These are phyloP conservation scores for Orius laevigatus DNA, from an alignment of 1,140 invertebrate genomes.

Conservation along the genomic window DNA sequence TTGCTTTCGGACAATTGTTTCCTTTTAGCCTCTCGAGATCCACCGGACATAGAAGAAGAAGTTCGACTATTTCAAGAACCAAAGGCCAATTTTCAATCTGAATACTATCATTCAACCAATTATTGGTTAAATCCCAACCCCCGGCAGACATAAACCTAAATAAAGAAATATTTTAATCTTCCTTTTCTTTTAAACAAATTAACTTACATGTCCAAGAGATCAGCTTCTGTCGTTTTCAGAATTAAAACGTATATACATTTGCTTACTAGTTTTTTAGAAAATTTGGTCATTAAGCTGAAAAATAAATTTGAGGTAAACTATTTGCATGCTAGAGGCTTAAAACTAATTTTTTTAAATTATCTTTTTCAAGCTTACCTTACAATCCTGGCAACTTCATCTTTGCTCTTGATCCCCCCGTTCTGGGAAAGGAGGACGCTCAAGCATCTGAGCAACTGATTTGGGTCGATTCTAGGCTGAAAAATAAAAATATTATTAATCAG, in stretches of 20 bases:
- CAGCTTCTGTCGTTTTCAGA: conserved; percentile 68
- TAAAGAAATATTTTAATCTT: conserved; percentile 5
- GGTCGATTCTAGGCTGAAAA: conserved; percentile 76
- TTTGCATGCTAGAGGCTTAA: too few species aligned
- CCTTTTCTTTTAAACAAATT: conserved; percentile 4
- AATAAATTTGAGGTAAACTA: conserved; percentile 21
- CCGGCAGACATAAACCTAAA: conserved; percentile 69
- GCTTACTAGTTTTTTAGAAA: conserved; percentile 86
- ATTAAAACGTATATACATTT: conserved; percentile 93
- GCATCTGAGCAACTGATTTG: conserved; percentile 68
- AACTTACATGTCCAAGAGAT: conserved; percentile 62
- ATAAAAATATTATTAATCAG: too few species aligned
- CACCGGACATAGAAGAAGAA: conserved; percentile 70
- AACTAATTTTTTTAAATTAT: conserved; percentile 5
- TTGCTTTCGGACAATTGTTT: conserved; percentile 78
- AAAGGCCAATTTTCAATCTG: conserved; percentile 67
- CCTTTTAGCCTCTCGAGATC: conserved; percentile 75
- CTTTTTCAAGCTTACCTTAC: conserved; percentile 38
- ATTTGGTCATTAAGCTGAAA: conserved; percentile 85
- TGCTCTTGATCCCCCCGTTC: conserved; percentile 71
- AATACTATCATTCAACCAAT: conserved; percentile 76
- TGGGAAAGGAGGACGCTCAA: conserved; percentile 64
- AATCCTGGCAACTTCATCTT: conserved; percentile 65
- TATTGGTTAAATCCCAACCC: conserved; percentile 76
- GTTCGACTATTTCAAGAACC: conserved; percentile 65